Conservation (phyloP, 2,797 vertebrate genomes). For the Gymnocypris eckloni region DNA sequence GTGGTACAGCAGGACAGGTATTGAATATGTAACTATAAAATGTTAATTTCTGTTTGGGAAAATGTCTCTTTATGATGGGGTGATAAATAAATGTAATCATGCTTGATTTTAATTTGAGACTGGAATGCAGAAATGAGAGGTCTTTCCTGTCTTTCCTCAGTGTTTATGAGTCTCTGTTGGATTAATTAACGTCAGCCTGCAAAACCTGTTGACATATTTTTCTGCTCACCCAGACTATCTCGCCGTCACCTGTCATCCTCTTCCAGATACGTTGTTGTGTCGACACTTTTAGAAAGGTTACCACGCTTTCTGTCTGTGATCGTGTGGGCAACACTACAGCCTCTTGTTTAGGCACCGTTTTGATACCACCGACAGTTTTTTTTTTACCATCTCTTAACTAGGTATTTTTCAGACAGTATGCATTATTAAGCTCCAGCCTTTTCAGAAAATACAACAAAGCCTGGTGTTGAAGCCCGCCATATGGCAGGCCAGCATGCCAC, state of each 20-base stretch:
- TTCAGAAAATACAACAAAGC: constrained; percentile 32
- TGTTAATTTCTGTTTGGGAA: constrained; percentile 38
- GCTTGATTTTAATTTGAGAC: constrained; percentile 3
- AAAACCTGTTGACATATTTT: constrained; percentile 40
- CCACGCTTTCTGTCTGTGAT: neutral
- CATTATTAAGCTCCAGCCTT: constrained; percentile 45
- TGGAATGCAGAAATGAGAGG: neutral
- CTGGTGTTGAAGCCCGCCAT: constrained; percentile 58
- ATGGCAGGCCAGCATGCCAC: constrained; percentile 60
- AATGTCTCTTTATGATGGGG: constrained; percentile 15
- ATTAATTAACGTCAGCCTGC: constrained; percentile 49
- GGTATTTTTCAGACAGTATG: constrained; percentile 37
- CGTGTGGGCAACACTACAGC: constrained; percentile 21
- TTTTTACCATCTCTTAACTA: constrained; percentile 19
- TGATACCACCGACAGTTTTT: constrained; percentile 15
- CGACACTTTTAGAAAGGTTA: constrained; percentile 39
- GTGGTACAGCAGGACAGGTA: neutral
- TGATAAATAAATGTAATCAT: constrained; percentile 32
- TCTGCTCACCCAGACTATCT: constrained; percentile 17
- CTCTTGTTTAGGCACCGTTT: constrained; percentile 15
- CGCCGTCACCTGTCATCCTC: constrained; percentile 20
- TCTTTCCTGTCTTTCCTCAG: constrained; percentile 30
- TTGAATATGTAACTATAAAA: constrained; percentile 10
- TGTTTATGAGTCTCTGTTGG: constrained; percentile 41
- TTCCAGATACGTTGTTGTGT: constrained; percentile 45